Evolutionary conservation across 2,888 invertebrate genomes (phyloP).

Genomic region (Fabriciana adippe): DNA sequence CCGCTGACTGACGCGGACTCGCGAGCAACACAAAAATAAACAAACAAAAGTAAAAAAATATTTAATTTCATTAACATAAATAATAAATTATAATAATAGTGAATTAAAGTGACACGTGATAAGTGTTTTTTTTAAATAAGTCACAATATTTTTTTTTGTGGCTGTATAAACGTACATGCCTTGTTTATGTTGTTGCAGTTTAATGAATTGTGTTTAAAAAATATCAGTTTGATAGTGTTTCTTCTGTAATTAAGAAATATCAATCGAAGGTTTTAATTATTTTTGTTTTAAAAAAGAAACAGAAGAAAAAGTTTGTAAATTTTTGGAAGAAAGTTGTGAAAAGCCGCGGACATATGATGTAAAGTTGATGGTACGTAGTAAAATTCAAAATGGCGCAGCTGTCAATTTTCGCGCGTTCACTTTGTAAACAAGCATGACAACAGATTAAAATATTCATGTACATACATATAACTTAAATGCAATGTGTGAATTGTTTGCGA

Average conservation of each 20-base stretch:
- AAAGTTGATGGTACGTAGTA: constrained; percentile 15
- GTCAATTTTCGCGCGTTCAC: constrained; percentile 45
- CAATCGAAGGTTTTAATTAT: background rate
- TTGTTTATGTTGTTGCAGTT: constrained; percentile 2
- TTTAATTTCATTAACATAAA: background rate
- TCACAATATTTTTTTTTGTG: background rate
- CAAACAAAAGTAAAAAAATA: constrained; percentile 11
- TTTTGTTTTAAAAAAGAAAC: background rate
- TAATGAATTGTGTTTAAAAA: background rate
- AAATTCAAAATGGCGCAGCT: constrained; percentile 42
- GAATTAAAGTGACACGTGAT: too few relatives aligned
- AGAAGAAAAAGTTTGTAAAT: constrained; percentile 5
- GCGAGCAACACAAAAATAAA: constrained; percentile 44
- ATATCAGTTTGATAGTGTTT: background rate
- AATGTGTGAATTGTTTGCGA: constrained; percentile 18
- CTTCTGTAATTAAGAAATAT: background rate
- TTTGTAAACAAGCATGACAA: constrained; percentile 39
- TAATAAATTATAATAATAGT: background rate
- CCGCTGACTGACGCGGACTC: constrained; percentile 53
- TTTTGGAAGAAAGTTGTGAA: constrained; percentile 2
- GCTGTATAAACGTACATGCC: background rate
- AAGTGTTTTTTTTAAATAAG: background rate
- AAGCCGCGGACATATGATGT: constrained; percentile 1
- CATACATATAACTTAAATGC: background rate
- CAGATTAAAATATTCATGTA: constrained; percentile 23